Conservation (phyloP, 2,113 vertebrate genomes). For the Trogon melanurus region DNA sequence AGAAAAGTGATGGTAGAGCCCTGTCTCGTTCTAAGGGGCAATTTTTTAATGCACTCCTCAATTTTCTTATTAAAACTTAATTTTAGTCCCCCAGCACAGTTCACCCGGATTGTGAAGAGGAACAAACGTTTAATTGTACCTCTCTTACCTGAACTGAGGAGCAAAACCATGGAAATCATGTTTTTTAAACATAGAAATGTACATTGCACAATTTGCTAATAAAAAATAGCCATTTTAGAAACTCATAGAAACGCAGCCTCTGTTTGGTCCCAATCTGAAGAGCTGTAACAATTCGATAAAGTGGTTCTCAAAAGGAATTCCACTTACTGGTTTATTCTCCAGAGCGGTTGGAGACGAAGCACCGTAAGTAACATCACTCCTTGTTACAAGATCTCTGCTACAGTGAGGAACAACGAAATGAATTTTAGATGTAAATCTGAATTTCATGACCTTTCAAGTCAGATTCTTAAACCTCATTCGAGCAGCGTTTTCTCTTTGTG, state of each 20-base stretch:
- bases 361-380: not conserved
- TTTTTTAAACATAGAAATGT: not conserved
- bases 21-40: not conserved
- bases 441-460: constrained; percentile 41
- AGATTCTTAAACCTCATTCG: constrained; percentile 19
- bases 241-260: fast-evolving
- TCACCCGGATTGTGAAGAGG: not conserved
- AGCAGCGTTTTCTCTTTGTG: not conserved
- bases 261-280: not conserved
- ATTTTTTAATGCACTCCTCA: not conserved
- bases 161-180: not conserved
- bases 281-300: not conserved
- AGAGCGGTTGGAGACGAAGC: not conserved
- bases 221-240: not conserved
- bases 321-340: not conserved
- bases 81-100: not conserved
- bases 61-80: not conserved
- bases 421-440: constrained; percentile 60
- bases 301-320: not conserved
- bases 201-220: not conserved
- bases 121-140: not conserved
- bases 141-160: not conserved
- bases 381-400: not conserved
- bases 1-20: not conserved
- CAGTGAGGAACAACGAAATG: not conserved